Evolutionary conservation across 2,797 vertebrate species (phyloP).

Genomic region (Lophius americanus): DNA sequence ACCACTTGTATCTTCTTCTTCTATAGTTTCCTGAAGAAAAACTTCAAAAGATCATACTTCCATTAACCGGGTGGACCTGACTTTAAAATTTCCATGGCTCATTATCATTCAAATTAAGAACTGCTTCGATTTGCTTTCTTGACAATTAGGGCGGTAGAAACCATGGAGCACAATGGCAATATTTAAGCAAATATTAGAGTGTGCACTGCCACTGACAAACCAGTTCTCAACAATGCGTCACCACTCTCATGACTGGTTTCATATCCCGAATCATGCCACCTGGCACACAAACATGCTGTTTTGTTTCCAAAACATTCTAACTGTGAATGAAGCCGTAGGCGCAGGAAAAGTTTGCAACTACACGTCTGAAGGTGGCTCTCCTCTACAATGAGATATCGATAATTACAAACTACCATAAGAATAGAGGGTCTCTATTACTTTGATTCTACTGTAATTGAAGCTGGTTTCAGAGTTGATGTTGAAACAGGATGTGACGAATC

Average conservation of each 20-base stretch:
- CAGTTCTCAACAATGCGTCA: slow-evolving; percentile 26
- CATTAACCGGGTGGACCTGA: accelerated
- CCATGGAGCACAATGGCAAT: slow-evolving; percentile 9
- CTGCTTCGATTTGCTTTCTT: slow-evolving; percentile 5
- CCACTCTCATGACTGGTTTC: slow-evolving; percentile 14
- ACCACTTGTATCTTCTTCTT: not conserved
- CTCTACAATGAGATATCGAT: not conserved
- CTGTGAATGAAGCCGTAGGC: not conserved
- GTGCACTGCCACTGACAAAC: slow-evolving; percentile 18
- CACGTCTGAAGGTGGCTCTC: not conserved
- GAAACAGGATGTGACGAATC: too few relatives aligned
- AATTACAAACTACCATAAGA: too few relatives aligned
- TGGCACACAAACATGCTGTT: not conserved
- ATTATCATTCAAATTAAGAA: not conserved
- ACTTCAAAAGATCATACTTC: not conserved
- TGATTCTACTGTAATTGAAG: too few relatives aligned
- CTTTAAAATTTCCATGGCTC: not conserved
- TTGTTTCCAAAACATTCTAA: not conserved
- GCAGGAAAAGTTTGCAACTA: not conserved
- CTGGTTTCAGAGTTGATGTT: too few relatives aligned
- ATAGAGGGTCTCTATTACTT: too few relatives aligned
- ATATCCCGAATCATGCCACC: not conserved
- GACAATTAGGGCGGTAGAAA: not conserved
- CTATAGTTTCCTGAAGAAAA: not conserved
- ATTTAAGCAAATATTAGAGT: not conserved